Evolutionary conservation across 2,888 invertebrate genomes (phyloP).

Genomic region (Falcaria lacertinaria): DNA sequence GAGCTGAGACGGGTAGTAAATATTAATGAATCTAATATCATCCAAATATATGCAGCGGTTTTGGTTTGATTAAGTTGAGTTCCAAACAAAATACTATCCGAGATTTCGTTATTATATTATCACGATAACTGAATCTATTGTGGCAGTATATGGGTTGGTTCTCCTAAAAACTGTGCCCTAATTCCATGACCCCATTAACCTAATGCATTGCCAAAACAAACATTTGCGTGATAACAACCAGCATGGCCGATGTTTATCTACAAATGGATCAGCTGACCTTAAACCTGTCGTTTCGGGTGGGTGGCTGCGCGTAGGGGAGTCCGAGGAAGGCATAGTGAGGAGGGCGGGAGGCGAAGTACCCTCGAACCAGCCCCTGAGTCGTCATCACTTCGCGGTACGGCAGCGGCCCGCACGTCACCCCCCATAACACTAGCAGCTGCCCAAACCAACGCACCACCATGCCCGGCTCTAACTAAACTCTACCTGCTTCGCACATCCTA

Average conservation of each 20-base stretch:
- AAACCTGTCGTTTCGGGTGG: conserved; percentile 45
- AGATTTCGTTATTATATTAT: no score
- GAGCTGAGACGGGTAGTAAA: no score
- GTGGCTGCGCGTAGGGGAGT: conserved; percentile 60
- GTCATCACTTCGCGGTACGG: conserved; percentile 49
- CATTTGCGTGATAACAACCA: conserved; percentile 28
- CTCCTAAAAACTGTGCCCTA: background rate
- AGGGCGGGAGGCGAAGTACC: conserved; percentile 45
- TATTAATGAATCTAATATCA: no score
- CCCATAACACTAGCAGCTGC: conserved; percentile 16
- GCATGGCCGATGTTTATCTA: conserved; percentile 31
- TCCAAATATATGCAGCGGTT: no score
- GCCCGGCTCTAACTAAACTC: background rate
- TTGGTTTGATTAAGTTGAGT: no score
- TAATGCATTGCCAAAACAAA: conserved; percentile 1
- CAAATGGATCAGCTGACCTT: conserved; percentile 54
- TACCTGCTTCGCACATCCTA: conserved; percentile 3
- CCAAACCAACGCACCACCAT: conserved; percentile 8
- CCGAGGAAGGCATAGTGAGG: conserved; percentile 65
- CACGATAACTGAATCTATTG: no score
- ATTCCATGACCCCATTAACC: background rate
- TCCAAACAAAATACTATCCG: no score
- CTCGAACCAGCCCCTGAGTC: conserved; percentile 55
- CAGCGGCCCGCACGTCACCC: conserved; percentile 15
- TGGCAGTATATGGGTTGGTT: no score